Conservation (phyloP, 2,113 vertebrate species). For the Pelmatolapia mariae region DNA sequence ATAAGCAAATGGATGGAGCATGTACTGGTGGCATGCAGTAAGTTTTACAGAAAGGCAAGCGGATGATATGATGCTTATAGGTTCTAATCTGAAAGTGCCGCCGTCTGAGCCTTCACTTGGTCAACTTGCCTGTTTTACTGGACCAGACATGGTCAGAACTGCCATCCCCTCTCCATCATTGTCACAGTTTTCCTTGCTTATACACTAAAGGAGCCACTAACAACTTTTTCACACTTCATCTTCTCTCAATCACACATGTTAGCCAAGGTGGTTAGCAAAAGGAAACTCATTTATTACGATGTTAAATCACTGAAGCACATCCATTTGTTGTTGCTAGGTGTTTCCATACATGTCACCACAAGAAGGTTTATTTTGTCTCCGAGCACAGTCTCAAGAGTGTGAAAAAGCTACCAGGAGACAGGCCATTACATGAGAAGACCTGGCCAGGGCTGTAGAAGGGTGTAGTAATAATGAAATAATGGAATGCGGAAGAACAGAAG, state of each 20-base stretch:
- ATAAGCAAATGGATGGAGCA: background rate
- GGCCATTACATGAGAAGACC: background rate
- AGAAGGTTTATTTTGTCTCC: background rate
- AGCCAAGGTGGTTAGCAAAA: background rate
- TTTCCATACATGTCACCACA: background rate
- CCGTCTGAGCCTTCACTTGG: background rate
- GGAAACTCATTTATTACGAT: background rate
- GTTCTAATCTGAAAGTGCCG: background rate
- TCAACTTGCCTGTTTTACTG: background rate
- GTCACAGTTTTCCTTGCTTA: background rate
- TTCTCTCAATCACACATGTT: background rate
- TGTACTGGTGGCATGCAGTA: background rate
- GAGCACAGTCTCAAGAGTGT: background rate
- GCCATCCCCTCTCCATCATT: background rate
- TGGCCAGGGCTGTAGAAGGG: background rate
- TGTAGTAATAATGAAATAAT: background rate
- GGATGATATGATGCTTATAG: background rate
- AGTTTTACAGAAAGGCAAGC: background rate
- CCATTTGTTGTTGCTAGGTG: background rate
- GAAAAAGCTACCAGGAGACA: background rate
- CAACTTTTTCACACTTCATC: background rate
- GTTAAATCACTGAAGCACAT: background rate
- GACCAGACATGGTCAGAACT: background rate
- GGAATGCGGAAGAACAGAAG: background rate
- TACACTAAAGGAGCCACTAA: background rate